Conservation (phyloP, 2,888 invertebrate genomes). For the Cataglyphis albicans region DNA sequence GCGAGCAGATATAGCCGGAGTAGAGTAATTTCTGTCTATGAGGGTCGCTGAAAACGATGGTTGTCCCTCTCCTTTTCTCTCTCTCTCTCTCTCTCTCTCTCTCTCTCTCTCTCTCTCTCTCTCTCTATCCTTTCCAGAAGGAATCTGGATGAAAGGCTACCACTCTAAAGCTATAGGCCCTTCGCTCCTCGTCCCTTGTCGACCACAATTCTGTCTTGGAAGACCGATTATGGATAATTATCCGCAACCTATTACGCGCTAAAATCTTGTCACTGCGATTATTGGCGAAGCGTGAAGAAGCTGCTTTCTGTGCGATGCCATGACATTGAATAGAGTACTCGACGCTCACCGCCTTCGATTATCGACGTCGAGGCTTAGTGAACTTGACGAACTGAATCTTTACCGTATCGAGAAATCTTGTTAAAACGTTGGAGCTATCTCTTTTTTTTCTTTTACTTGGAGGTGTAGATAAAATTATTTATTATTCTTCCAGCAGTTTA, state of each 20-base stretch:
- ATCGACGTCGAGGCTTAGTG: constrained; percentile 38
- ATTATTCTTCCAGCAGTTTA: background rate
- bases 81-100: background rate
- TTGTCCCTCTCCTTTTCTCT: background rate
- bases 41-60: constrained; percentile 60
- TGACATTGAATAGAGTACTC: constrained; percentile 54
- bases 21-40: constrained; percentile 71
- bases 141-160: constrained; percentile 51
- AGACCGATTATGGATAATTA: constrained; percentile 76
- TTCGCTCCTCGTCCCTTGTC: constrained; percentile 9
- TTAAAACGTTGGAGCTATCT: constrained; percentile 11
- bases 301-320: constrained; percentile 47
- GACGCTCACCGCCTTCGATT: constrained; percentile 38
- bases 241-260: constrained; percentile 75
- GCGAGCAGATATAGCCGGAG: constrained; percentile 59
- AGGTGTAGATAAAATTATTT: constrained; percentile 16
- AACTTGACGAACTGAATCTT: constrained; percentile 27
- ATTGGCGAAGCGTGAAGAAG: constrained; percentile 70
- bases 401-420: constrained; percentile 14
- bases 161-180: constrained; percentile 16
- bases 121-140: constrained; percentile 16
- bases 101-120: constrained; percentile 4
- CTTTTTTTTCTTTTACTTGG: background rate
- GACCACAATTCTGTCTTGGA: constrained; percentile 52
- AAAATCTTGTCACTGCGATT: constrained; percentile 76